A percentile compares a stretch with the other conserved stretches of the same genome.
These are phyloP conservation scores for Orthosia gracilis DNA, from an alignment of 2,888 invertebrate genomes.

Conservation along the genomic window DNA sequence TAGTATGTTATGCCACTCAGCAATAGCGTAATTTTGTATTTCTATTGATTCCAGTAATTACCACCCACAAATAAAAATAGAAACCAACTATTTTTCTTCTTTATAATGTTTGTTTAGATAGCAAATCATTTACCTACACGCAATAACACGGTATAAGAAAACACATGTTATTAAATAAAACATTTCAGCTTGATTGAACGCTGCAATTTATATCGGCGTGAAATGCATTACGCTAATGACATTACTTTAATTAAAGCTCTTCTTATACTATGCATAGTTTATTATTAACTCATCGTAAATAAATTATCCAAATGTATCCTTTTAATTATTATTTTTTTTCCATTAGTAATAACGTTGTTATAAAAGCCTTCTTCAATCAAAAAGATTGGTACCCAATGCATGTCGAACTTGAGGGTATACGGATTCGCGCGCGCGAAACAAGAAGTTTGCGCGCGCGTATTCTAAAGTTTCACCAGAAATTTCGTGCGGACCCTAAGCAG, in stretches of 20 bases:
- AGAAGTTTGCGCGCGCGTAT: too few relatives aligned
- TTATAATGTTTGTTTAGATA: too few relatives aligned
- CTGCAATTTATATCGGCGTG: conserved; percentile 17
- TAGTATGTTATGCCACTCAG: too few relatives aligned
- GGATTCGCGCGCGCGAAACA: too few relatives aligned
- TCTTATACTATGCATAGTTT: conserved; percentile 13
- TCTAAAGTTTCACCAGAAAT: not conserved
- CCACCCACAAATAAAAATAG: too few relatives aligned
- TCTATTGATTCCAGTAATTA: too few relatives aligned
- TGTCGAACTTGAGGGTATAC: too few relatives aligned
- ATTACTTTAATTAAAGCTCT: conserved; percentile 33
- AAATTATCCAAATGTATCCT: conserved; percentile 2
- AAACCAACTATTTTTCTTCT: too few relatives aligned
- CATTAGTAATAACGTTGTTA: not conserved
- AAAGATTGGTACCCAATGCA: too few relatives aligned
- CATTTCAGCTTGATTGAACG: conserved; percentile 50
- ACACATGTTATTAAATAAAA: conserved; percentile 24
- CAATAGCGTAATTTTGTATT: too few relatives aligned
- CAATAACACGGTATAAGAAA: not conserved
- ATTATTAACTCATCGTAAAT: conserved; percentile 21
- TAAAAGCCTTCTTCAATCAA: not conserved
- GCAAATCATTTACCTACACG: not conserved
- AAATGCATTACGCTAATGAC: conserved; percentile 54
- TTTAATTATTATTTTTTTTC: conserved; percentile 17
- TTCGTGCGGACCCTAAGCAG: too few relatives aligned